A percentile compares a stretch with the other conserved stretches of the same genome.
Evolutionary conservation across 2,113 vertebrate species (phyloP).

Genomic region (Crotalus tigris): DNA sequence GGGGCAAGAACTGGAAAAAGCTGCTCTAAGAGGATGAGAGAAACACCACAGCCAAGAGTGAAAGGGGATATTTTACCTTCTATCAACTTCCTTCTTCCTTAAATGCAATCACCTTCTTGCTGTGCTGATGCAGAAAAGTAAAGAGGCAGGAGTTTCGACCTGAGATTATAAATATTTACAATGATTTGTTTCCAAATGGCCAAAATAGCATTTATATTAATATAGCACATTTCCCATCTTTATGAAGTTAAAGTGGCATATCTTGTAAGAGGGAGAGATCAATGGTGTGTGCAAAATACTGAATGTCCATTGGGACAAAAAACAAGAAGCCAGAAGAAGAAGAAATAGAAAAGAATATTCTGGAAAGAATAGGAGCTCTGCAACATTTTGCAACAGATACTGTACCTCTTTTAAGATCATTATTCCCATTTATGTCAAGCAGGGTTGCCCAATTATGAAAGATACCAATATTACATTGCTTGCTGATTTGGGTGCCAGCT

Average conservation of each 20-base stretch:
- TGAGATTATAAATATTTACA: background rate
- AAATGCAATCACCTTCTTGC: background rate
- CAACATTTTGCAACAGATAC: background rate
- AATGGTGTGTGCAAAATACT: background rate
- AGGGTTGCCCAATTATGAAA: background rate
- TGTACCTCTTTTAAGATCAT: background rate
- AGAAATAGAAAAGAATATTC: background rate
- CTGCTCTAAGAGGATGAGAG: background rate
- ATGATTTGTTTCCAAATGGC: conserved; percentile 11
- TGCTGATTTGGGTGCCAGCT: background rate
- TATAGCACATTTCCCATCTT: background rate
- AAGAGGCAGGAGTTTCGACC: background rate
- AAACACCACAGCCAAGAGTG: background rate
- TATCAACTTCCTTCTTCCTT: background rate
- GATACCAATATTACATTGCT: background rate
- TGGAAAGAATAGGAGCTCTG: background rate
- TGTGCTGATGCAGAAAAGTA: conserved; percentile 4
- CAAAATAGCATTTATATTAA: background rate
- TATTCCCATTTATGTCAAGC: background rate
- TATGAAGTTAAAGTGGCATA: background rate
- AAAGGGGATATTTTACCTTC: background rate
- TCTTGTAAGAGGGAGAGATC: background rate
- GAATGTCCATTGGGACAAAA: background rate
- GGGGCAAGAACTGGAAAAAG: background rate
- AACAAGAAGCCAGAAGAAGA: background rate